Base-by-base conservation (phyloP, 2,797 vertebrate genomes). In the Pangasius djambal region DNA sequence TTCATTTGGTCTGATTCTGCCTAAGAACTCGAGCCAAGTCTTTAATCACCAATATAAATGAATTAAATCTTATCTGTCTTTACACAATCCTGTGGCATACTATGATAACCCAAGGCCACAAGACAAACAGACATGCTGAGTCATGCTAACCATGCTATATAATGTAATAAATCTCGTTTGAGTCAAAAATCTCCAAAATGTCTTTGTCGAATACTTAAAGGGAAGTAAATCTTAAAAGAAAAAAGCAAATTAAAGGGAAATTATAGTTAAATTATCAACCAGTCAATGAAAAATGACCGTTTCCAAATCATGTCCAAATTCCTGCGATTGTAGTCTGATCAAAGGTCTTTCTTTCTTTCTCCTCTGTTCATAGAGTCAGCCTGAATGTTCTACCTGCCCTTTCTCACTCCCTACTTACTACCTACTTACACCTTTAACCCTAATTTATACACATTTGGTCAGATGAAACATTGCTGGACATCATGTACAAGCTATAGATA, bases 11-110 rank as follows among this genome's bases (percentile, higher is more conserved):
- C 28, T 67, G 81, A 75, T 61, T 75, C n/a, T 16, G 69, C 22
- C 7, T 57, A 57, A 37, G 31, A 81, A 31, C 77, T 31, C 48
- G n/a, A n/a, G 55, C 20, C 25, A 52, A 67, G 75, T 37, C 48
- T 59, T 61, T 72, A 37, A 83, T 72, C 22, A 22, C 10, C 4
- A 20, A 7, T 57, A 6, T 5, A 44, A 48, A 69, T 69, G 22
- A 74, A 52, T 69, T 6, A 67, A 84, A n/a, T 25, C 65, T 75
- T 86, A 75, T 86, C 70, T 86, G 37, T 86, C 37, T 44, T 86
- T 86, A 52, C 18, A 63, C 57, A 86, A 86, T 84, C 55, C 72
- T 37, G 31, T 13, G 20, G 44, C 52, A 72, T 88, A 28, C n/a
- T 74, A 10, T 83, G 52, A 83, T 78, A 61, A 74, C 40, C 48